These are phyloP conservation scores for Phoenicopterus ruber DNA, from an alignment of 2,113 vertebrate species.

Conservation along the genomic window DNA sequence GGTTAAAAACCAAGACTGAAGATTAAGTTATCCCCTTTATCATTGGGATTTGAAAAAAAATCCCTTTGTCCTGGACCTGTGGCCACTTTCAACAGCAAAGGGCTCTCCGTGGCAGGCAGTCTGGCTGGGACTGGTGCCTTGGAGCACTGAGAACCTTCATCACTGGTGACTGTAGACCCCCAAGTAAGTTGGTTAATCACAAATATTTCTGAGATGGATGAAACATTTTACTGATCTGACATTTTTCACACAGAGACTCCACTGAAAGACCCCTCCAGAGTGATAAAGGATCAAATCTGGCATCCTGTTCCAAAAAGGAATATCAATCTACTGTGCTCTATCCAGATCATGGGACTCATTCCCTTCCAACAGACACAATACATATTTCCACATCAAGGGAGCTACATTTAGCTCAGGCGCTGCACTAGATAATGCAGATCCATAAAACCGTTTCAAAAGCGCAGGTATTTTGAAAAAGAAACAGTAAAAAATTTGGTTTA, in stretches of 20 bases:
- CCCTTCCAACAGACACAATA: not conserved
- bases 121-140: not conserved
- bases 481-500: not conserved
- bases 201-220: not conserved
- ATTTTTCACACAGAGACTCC: not conserved
- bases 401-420: not conserved
- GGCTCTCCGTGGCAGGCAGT: not conserved
- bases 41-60: not conserved
- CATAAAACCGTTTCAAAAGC: not conserved
- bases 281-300: not conserved
- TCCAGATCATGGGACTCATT: not conserved
- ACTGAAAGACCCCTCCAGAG: not conserved
- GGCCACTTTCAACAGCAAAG: not conserved
- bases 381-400: not conserved
- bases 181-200: not conserved
- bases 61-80: not conserved
- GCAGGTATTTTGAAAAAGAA: not conserved
- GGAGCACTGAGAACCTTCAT: not conserved
- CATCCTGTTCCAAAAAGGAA: not conserved
- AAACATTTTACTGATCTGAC: not conserved
- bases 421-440: not conserved
- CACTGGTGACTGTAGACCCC: not conserved
- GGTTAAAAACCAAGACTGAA: not conserved
- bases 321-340: not conserved
- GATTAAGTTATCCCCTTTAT: not conserved